phyloP scores from a whole-genome alignment of 2,113 vertebrate genomes.

The Phyllostomus discolor region DNA sequence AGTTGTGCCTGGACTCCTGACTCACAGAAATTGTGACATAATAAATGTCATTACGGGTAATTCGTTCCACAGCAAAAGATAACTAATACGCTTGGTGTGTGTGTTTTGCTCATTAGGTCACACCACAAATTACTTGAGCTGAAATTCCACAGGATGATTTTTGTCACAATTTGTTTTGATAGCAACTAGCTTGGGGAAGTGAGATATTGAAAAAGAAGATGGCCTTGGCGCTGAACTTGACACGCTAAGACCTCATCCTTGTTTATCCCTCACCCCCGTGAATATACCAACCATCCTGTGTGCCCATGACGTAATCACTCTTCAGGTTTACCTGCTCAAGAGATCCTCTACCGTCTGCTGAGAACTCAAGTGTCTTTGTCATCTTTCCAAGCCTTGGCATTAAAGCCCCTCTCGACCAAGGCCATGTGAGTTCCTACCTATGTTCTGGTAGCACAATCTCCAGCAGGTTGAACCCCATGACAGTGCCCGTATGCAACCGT shows the following conservation, averaged over 20 bases:
- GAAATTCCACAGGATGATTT: neutral
- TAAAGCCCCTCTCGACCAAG: neutral
- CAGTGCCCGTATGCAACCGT: neutral
- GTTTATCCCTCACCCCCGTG: neutral
- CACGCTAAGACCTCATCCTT: neutral
- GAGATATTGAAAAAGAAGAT: neutral
- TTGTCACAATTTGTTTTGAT: neutral
- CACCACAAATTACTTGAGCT: neutral
- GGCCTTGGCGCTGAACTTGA: neutral
- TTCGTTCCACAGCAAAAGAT: neutral
- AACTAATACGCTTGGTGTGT: neutral
- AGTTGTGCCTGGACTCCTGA: neutral
- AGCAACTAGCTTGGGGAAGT: neutral
- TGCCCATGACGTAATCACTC: neutral
- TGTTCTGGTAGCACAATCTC: neutral
- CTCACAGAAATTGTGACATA: neutral
- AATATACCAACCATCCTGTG: neutral
- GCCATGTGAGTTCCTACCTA: neutral
- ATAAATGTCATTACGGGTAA: neutral
- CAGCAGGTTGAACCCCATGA: neutral
- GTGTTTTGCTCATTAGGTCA: neutral
- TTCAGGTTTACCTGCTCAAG: neutral
- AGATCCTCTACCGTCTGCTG: neutral
- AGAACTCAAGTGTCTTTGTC: neutral
- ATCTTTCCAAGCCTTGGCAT: neutral